Percentiles rank a stretch among this genome's conserved stretches.
Conservation (phyloP, 2,797 vertebrate species). For the Artibeus lituratus region DNA sequence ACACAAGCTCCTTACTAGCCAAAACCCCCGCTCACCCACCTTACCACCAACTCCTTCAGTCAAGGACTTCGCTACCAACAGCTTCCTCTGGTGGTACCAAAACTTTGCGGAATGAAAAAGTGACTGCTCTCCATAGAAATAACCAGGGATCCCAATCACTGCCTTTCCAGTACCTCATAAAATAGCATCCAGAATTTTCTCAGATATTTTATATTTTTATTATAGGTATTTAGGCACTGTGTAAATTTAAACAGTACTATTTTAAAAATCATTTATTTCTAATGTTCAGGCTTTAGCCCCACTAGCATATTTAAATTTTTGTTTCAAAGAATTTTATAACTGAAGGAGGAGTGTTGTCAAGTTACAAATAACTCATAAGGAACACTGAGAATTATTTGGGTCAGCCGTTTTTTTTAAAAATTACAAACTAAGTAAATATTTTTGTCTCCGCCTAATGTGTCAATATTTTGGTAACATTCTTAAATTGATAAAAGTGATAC, state of each 20-base stretch:
- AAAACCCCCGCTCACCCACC: background rate
- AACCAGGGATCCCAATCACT: background rate
- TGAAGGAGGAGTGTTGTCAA: background rate
- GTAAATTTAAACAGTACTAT: background rate
- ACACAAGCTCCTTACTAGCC: background rate
- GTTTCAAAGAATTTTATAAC: conserved; percentile 22
- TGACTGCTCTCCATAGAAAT: background rate
- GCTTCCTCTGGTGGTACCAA: background rate
- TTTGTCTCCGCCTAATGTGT: background rate
- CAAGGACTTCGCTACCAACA: background rate
- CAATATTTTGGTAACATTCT: background rate
- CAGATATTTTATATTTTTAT: background rate
- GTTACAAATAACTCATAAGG: background rate
- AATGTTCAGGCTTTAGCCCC: background rate
- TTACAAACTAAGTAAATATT: background rate
- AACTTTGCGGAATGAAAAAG: background rate
- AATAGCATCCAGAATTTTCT: background rate
- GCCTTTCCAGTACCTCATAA: background rate
- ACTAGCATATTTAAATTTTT: background rate
- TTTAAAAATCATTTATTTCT: background rate
- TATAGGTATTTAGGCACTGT: background rate
- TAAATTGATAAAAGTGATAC: background rate
- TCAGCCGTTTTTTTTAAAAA: background rate
- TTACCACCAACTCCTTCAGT: background rate
- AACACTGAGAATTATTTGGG: background rate